Percentiles rank a stretch among this genome's conserved stretches.
Conservation (phyloP, 2,113 vertebrate species). For the Lepus americanus region DNA sequence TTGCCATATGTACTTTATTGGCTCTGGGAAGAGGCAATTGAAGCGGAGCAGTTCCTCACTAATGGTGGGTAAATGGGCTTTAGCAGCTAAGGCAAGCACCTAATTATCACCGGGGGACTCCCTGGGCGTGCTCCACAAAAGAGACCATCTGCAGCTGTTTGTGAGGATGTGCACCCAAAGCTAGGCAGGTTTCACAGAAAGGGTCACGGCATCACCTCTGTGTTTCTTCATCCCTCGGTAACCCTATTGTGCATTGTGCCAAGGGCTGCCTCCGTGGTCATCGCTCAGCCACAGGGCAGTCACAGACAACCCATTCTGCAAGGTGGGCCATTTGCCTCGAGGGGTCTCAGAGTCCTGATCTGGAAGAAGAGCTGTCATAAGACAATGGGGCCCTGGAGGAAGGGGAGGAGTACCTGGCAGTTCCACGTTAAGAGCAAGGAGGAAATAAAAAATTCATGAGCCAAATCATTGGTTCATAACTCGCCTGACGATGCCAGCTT, state of each 20-base stretch:
- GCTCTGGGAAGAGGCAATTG: conserved; percentile 2
- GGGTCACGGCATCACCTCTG: not conserved
- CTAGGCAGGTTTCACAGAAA: not conserved
- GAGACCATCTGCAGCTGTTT: conserved; percentile 33
- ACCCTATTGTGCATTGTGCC: not conserved
- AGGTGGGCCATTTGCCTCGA: not conserved
- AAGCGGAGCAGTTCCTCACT: conserved; percentile 67
- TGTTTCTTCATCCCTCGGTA: not conserved
- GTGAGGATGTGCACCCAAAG: not conserved
- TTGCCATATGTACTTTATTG: conserved; percentile 52
- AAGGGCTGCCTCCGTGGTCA: not conserved
- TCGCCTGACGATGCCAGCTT: conserved; percentile 34
- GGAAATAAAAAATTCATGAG: conserved; percentile 79
- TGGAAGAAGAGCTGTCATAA: conserved; percentile 63
- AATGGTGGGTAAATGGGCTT: conserved; percentile 68
- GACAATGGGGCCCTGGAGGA: not conserved
- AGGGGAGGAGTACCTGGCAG: conserved; percentile 49
- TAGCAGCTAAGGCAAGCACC: not conserved
- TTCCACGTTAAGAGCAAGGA: conserved; percentile 72
- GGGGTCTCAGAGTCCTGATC: conserved; percentile 1
- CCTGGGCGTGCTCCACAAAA: conserved; percentile 16
- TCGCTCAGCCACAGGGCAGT: not conserved
- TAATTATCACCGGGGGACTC: not conserved
- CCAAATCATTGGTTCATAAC: conserved; percentile 80
- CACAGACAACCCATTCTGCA: not conserved